Base-by-base conservation (phyloP, 2,113 vertebrate genomes). In the Urocitellus parryii region DNA sequence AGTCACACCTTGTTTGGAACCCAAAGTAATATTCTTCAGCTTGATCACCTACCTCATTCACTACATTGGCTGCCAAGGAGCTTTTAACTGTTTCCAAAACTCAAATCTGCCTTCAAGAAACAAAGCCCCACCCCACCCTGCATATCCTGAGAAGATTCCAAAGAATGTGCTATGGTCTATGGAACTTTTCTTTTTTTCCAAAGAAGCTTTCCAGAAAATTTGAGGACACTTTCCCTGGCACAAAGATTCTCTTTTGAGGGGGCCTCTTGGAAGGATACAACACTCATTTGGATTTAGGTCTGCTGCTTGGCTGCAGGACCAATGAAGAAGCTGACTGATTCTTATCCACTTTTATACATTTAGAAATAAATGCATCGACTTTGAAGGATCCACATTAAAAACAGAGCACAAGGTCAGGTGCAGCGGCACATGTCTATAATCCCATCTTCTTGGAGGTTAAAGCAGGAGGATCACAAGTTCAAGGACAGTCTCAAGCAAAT, bases 1-100 rank as follows among this genome's bases (percentile, higher is more conserved):
- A 92, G 74, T 95, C 90, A 81, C 90, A 96, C 96, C 95, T 96
- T 97, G 67, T 89, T 94, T 96, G 93, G 76, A 96, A 91, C 65
- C 87, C 81, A 81, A 79, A 96, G 67, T 88, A 86, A 95, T 88
- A 93, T 90, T 95, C 88, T 82, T 91, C 91, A 94, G 95, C 76
- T 97, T 92, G 70, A 90, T 95, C 83, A 25, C 65, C 73, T 84
- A 96, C 80, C 88, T 97, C 77, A 95, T 84, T 95, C 95, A 70
- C 76, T 82, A 78, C 11, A 81, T 89, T 91, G 91, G 73, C 81
- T 94, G 89, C 96, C 96, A 95, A 97, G 77, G 63, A 88, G 88
- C 77, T 96, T 92, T 96, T 77, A 95, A 67, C 86, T 95, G 27
- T 91, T 92, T 95, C 95, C 95, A 91, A 95, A 97, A 96, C 34